A percentile compares a stretch with the other conserved stretches of the same genome.
Evolutionary conservation across 2,797 vertebrate species (phyloP).

Genomic region (Aselliscus stoliczkanus): DNA sequence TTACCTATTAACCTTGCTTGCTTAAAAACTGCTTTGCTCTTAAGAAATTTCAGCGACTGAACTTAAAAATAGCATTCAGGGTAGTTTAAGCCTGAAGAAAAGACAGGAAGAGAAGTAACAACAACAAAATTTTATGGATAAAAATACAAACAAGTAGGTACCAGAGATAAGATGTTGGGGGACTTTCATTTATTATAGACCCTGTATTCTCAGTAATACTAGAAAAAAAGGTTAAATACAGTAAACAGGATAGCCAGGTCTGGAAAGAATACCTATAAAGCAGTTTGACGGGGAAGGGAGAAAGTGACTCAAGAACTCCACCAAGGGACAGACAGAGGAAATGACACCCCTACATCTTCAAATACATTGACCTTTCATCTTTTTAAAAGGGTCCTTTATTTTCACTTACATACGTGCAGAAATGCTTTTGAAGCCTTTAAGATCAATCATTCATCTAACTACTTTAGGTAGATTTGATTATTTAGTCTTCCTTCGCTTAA

Average conservation of each 20-base stretch:
- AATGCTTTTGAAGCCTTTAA: background rate
- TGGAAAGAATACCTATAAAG: slow-evolving; percentile 63
- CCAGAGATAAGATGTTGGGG: background rate
- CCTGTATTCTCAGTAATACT: slow-evolving; percentile 67
- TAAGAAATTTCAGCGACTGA: slow-evolving; percentile 51
- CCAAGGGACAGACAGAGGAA: slow-evolving; percentile 83
- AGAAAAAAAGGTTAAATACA: slow-evolving; percentile 80
- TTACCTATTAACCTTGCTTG: background rate
- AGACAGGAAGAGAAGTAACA: slow-evolving; percentile 1
- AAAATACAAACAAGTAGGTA: slow-evolving; percentile 14
- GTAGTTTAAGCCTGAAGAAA: slow-evolving; percentile 46
- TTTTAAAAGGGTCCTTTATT: slow-evolving; percentile 13
- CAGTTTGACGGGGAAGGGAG: slow-evolving; percentile 58
- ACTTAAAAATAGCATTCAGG: slow-evolving; percentile 55
- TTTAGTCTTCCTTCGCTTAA: background rate
- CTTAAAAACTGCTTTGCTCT: slow-evolving; percentile 29
- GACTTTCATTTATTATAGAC: slow-evolving; percentile 63
- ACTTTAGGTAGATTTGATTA: background rate
- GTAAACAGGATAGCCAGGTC: slow-evolving; percentile 72
- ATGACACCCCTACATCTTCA: slow-evolving; percentile 74
- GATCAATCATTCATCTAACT: background rate
- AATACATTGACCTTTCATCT: slow-evolving; percentile 79
- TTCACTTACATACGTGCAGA: background rate
- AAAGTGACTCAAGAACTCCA: slow-evolving; percentile 87
- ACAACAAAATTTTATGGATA: slow-evolving; percentile 22